phyloP scores from a whole-genome alignment of 30 jellyfish, hydroid and myxozoan species.

The Chironex yamaguchii region DNA sequence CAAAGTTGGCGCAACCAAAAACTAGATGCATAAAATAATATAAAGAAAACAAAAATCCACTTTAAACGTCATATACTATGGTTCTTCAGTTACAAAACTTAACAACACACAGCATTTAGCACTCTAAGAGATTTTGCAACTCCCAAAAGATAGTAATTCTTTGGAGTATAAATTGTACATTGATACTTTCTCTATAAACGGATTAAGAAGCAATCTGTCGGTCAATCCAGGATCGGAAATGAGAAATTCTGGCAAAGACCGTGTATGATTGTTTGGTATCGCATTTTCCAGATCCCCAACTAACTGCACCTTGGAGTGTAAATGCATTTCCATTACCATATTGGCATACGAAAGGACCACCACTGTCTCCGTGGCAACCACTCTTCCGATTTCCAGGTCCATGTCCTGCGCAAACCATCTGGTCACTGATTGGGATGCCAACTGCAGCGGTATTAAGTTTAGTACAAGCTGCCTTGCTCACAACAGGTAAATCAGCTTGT shows the following conservation, averaged over 20 bases:
- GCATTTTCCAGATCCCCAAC: conserved; percentile 88
- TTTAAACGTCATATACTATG: too few species aligned
- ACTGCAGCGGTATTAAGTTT: conserved; percentile 60
- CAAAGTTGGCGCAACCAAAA: too few species aligned
- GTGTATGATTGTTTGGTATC: conserved; percentile 64
- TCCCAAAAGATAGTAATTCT: too few species aligned
- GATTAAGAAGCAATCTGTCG: conserved; percentile 62
- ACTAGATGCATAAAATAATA: too few species aligned
- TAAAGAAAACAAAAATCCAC: too few species aligned
- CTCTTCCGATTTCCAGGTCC: conserved; percentile 64
- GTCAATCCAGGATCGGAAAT: conserved; percentile 78
- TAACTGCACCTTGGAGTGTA: conserved; percentile 83
- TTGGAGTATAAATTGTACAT: too few species aligned
- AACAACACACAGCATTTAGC: too few species aligned
- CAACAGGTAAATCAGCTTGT: conserved; percentile 86
- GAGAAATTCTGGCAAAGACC: conserved; percentile 82
- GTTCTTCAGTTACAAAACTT: too few species aligned
- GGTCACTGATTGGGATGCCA: conserved; percentile 66
- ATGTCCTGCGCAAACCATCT: conserved; percentile 86
- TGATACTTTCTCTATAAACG: too few species aligned
- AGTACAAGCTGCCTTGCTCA: conserved; percentile 46
- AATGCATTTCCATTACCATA: conserved; percentile 73
- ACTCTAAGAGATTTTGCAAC: too few species aligned
- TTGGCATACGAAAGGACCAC: conserved; percentile 83
- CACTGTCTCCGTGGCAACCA: conserved; percentile 90